Percentiles rank a stretch among this genome's conserved stretches.
Evolutionary conservation across 2,113 vertebrate genomes (phyloP).

Genomic region (Tachycineta bicolor): DNA sequence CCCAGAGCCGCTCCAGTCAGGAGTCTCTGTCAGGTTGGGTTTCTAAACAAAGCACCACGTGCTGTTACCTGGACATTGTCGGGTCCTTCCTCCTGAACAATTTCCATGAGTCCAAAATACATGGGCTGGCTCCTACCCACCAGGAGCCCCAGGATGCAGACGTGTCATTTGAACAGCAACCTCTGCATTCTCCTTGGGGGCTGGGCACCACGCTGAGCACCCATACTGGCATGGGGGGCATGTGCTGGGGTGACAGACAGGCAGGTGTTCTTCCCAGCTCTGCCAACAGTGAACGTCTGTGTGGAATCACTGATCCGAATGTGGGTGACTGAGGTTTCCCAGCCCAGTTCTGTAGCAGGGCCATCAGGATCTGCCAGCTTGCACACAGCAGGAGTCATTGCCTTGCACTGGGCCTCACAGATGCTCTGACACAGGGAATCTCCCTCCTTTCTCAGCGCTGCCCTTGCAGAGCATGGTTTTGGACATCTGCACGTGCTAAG

Average conservation of each 20-base stretch:
- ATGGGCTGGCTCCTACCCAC: accelerated
- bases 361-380: constrained; percentile 33
- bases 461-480: background rate
- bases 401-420: constrained; percentile 1
- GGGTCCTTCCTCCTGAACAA: background rate
- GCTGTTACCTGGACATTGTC: background rate
- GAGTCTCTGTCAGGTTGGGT: background rate
- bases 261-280: background rate
- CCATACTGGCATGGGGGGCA: accelerated
- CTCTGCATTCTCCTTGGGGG: background rate
- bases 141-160: background rate
- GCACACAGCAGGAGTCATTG: background rate
- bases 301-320: background rate
- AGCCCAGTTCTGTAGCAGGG: background rate
- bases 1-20: background rate
- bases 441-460: background rate
- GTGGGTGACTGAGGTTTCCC: background rate
- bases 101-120: accelerated
- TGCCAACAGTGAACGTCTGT: accelerated
- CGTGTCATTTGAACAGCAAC: accelerated
- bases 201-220: background rate
- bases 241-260: background rate
- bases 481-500: background rate
- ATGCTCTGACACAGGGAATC: constrained; percentile 11
- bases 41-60: background rate